These are phyloP conservation scores for Caranx ignobilis DNA, from an alignment of 2,113 vertebrate genomes.

Conservation along the genomic window DNA sequence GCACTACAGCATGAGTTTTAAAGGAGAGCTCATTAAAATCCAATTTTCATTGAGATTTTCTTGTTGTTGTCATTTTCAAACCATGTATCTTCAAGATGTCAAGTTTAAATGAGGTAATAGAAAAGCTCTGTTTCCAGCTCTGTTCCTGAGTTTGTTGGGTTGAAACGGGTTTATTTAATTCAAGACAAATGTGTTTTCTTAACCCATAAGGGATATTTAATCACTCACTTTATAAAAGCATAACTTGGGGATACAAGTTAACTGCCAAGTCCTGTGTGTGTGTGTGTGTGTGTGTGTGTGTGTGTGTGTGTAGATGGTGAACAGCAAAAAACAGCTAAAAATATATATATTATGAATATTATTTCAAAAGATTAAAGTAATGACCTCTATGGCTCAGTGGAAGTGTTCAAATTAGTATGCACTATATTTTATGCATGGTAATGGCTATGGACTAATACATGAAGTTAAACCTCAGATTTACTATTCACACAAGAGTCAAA, in stretches of 20 bases:
- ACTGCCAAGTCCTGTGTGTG: no score
- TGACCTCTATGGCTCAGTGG: background rate
- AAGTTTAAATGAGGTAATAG: background rate
- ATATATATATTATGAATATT: no score
- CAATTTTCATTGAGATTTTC: background rate
- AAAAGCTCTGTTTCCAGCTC: background rate
- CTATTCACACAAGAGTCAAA: slow-evolving; percentile 58
- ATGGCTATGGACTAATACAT: slow-evolving; percentile 24
- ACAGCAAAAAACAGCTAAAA: background rate
- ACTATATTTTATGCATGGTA: slow-evolving; percentile 15
- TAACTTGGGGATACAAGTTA: background rate
- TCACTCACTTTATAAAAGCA: background rate
- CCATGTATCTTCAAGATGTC: background rate
- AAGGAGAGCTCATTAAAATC: background rate
- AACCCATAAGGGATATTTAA: background rate
- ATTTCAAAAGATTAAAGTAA: background rate
- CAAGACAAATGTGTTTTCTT: background rate
- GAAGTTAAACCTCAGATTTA: slow-evolving; percentile 63
- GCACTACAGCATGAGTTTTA: background rate
- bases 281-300: no score
- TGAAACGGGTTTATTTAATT: background rate
- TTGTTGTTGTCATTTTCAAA: background rate
- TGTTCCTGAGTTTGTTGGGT: background rate
- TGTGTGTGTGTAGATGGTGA: background rate
- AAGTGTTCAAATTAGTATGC: background rate